These are phyloP conservation scores for Siderastrea siderea DNA, from an alignment of 92 coral and sea anemone species.

Conservation along the genomic window DNA sequence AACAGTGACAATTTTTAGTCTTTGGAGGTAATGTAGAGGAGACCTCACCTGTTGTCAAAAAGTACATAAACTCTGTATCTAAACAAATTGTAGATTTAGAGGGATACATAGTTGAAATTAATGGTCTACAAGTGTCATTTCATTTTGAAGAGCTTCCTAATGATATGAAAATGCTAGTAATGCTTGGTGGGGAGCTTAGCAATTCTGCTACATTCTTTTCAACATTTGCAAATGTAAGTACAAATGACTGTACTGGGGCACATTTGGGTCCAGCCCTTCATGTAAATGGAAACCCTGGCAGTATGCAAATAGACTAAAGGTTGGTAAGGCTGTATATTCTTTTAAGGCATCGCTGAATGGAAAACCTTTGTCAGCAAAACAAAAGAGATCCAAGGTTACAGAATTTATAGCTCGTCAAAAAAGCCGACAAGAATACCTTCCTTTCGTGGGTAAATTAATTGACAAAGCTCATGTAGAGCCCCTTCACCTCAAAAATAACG, in stretches of 20 bases:
- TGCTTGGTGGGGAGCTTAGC: constrained; percentile 30
- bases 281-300: constrained; percentile 42
- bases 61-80: constrained; percentile 45
- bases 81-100: constrained; percentile 55
- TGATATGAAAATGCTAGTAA: constrained; percentile 21
- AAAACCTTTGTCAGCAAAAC: no score
- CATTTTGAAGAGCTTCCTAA: no score
- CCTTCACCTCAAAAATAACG: no score
- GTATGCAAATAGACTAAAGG: constrained; percentile 26
- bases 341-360: constrained; percentile 12
- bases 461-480: no score
- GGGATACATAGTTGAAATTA: constrained; percentile 1
- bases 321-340: constrained; percentile 24
- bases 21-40: constrained; percentile 66
- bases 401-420: no score
- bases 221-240: no score
- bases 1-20: constrained; percentile 59
- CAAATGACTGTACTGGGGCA: constrained; percentile 10
- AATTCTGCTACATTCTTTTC: no score
- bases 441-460: no score
- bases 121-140: no score
- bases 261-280: constrained; percentile 21
- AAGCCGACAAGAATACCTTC: no score
- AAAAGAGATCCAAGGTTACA: no score
- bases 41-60: constrained; percentile 8